Percentiles rank a stretch among this genome's conserved stretches.
These are phyloP conservation scores for Fistularia tabacaria DNA, from an alignment of 2,797 vertebrate species.

Conservation along the genomic window DNA sequence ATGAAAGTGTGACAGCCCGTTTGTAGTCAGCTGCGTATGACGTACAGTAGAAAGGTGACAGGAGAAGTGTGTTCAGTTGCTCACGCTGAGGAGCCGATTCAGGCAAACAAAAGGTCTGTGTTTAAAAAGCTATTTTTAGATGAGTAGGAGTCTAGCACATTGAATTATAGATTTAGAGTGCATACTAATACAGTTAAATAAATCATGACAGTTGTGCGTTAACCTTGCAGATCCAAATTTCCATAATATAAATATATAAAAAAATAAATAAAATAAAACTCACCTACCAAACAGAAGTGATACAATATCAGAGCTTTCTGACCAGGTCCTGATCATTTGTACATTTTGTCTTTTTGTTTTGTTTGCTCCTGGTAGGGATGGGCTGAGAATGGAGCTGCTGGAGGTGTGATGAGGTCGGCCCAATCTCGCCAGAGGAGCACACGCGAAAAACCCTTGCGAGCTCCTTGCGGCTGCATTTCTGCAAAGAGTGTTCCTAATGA, in stretches of 20 bases:
- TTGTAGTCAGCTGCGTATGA: slow-evolving; percentile 50
- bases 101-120: slow-evolving; percentile 69
- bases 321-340: slow-evolving; percentile 2
- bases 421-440: slow-evolving; percentile 39
- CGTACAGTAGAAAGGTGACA: slow-evolving; percentile 58
- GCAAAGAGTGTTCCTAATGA: slow-evolving; percentile 74
- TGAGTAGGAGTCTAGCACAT: slow-evolving; percentile 49
- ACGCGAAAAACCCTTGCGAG: slow-evolving; percentile 37
- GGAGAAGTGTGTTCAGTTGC: slow-evolving; percentile 50
- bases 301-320: too few relatives aligned
- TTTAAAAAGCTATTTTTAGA: slow-evolving; percentile 75
- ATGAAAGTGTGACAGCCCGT: slow-evolving; percentile 59
- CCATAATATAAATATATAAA: not conserved
- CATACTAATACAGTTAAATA: slow-evolving; percentile 75
- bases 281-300: too few relatives aligned
- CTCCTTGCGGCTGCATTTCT: slow-evolving; percentile 46
- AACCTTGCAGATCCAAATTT: slow-evolving; percentile 24
- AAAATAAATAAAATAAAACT: too few relatives aligned
- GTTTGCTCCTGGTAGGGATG: slow-evolving; percentile 58
- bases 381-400: slow-evolving; percentile 76
- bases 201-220: slow-evolving; percentile 71
- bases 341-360: slow-evolving; percentile 14
- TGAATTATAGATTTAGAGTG: slow-evolving; percentile 75
- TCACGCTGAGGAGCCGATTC: slow-evolving; percentile 57
- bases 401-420: slow-evolving; percentile 71